phyloP scores from a whole-genome alignment of 2,113 vertebrate species.

The Nyctereutes procyonoides region DNA sequence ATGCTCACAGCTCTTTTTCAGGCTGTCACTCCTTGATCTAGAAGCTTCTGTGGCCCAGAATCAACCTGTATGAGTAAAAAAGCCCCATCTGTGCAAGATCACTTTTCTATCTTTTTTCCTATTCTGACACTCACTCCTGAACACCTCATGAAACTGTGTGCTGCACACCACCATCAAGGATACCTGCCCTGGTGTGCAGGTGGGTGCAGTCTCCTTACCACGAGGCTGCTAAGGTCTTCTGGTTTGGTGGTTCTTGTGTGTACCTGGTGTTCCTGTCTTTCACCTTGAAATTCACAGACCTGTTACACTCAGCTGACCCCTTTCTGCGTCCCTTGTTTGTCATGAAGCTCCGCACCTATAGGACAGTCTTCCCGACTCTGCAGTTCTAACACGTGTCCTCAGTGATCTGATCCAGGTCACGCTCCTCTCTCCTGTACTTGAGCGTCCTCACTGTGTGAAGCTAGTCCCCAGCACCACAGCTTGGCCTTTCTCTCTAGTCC shows the following conservation, averaged over 20 bases:
- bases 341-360: neutral
- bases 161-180: fast-evolving
- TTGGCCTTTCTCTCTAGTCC: no score
- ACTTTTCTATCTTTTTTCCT: no score
- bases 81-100: fast-evolving
- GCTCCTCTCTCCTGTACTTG: neutral
- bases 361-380: neutral
- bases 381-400: neutral
- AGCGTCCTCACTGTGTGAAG: no score
- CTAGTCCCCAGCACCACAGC: no score
- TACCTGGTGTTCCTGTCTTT: neutral
- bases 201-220: neutral
- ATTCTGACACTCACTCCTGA: neutral
- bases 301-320: neutral
- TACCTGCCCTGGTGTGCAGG: fast-evolving
- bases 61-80: neutral
- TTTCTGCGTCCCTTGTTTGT: neutral
- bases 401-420: neutral
- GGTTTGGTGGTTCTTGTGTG: neutral
- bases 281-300: neutral
- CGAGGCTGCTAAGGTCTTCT: neutral
- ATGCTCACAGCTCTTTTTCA: neutral
- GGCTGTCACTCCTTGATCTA: neutral
- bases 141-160: fast-evolving
- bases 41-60: neutral